Conservation (phyloP, 2,113 vertebrate species). For the Phyllostomus discolor region DNA sequence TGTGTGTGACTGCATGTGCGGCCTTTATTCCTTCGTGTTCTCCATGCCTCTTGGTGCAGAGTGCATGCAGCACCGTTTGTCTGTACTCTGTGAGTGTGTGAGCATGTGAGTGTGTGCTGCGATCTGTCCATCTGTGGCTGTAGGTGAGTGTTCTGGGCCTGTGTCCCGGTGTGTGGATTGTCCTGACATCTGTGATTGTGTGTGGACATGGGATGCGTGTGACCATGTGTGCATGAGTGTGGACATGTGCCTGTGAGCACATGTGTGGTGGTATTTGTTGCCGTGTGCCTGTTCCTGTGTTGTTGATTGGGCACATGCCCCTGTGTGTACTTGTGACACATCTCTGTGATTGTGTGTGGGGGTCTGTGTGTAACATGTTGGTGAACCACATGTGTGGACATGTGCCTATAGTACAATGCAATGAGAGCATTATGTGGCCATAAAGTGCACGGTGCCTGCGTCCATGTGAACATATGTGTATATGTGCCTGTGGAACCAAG, state of each 20-base stretch:
- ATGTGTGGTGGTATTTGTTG: not conserved
- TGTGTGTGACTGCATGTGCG: rapidly evolving
- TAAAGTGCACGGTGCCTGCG: not conserved
- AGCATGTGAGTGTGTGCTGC: not conserved
- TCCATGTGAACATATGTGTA: not conserved
- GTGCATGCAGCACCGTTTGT: not conserved
- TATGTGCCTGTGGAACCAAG: not conserved
- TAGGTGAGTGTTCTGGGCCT: not conserved
- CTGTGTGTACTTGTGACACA: not conserved
- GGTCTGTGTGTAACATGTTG: not conserved
- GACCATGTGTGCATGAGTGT: not conserved
- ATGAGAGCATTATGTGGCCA: not conserved
- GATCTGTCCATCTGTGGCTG: not conserved
- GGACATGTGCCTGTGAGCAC: not conserved
- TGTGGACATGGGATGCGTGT: not conserved
- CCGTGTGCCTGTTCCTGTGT: not conserved
- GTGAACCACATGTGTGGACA: not conserved
- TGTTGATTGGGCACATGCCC: not conserved
- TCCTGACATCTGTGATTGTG: not conserved
- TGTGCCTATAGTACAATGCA: not conserved
- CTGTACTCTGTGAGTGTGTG: rapidly evolving
- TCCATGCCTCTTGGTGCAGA: not conserved
- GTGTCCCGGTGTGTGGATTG: rapidly evolving
- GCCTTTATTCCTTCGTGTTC: not conserved
- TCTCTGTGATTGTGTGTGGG: not conserved